Percentiles rank a stretch among this genome's conserved stretches.
Conservation (phyloP, 1,140 invertebrate species). For the Listronotus bonariensis region DNA sequence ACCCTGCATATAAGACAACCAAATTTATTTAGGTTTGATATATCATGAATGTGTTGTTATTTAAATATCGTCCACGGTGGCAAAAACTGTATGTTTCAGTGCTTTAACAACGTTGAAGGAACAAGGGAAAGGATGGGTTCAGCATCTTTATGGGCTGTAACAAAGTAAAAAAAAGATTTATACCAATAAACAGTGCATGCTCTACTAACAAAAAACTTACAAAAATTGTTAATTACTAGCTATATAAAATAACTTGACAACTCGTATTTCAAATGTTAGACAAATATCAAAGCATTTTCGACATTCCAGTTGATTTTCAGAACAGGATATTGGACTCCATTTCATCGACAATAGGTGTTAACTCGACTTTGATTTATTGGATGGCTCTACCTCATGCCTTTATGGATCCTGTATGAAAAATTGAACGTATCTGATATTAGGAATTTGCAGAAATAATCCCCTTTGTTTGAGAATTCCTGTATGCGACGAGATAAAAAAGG, state of each 20-base stretch:
- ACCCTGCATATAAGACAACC: too few relatives aligned
- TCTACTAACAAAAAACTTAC: too few relatives aligned
- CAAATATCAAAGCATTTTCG: conserved; percentile 30
- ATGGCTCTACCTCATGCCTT: conserved; percentile 37
- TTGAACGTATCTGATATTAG: conserved; percentile 28
- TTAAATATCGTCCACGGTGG: too few relatives aligned
- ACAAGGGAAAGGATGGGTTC: too few relatives aligned
- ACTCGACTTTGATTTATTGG: conserved; percentile 43
- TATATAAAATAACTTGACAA: conserved; percentile 15
- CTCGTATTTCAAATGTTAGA: conserved; percentile 5
- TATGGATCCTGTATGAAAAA: conserved; percentile 40
- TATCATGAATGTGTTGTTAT: too few relatives aligned
- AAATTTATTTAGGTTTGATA: too few relatives aligned
- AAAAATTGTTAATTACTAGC: not conserved
- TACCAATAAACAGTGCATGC: too few relatives aligned
- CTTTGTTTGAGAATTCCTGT: conserved; percentile 6
- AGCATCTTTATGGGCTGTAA: too few relatives aligned
- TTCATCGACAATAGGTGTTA: conserved; percentile 44
- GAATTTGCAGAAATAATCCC: conserved; percentile 20
- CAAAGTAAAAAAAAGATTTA: too few relatives aligned
- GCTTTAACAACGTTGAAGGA: too few relatives aligned
- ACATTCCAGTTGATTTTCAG: conserved; percentile 35
- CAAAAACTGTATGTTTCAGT: too few relatives aligned
- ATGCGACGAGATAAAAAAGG: not conserved
- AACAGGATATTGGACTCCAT: conserved; percentile 42